Evolutionary conservation across 2,113 vertebrate genomes (phyloP), one percentile per base, ranked within the genome.

Genomic region (Amblyopsis rosae): DNA sequence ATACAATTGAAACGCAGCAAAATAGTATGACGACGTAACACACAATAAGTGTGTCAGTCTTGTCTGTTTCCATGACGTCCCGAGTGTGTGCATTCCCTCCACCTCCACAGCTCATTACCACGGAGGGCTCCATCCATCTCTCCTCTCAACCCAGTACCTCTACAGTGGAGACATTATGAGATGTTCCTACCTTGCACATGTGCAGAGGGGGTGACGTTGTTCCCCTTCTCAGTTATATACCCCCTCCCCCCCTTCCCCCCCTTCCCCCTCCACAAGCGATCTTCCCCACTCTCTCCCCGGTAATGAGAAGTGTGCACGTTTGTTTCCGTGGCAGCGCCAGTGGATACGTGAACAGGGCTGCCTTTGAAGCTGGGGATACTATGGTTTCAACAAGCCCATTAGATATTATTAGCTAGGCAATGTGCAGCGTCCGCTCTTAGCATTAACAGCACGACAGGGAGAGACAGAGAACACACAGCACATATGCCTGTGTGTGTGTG

Each of bases 361-460:
- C 9, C 57, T 12, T 16, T 77, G 32, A 35, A 50, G 13, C 60
- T 51, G 47, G 55, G 35, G n/a, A 12, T 55, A 61, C 26, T 62
- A 59, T 50, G 35, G 1, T 2, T 26, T 26, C 26, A 26, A 63
- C 41, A 77, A 12, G 9, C 3, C 12, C 62, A 68, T 74, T 26
- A 55, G 33, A 62, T 69, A 0, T 9, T 49, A 65, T 46, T 64
- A 41, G 50, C 59, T 59, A 60, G 19, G 15, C 41, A 32, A 47
- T 12, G 62, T n/a, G 71, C 47, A 74, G 16, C 47, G 15, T 48
- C 64, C 33, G 17, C 7, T 63, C n/a, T 50, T 48, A 65, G 67
- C n/a, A 53, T 53, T n/a, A 17, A 26, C 4, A 55, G 54, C 15
- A 17, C 7, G n/a, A 55, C 4, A 55, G 16, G 32, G 17, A 58